Percentiles rank a stretch among this genome's conserved stretches.
phyloP scores from a whole-genome alignment of 2,113 vertebrate species.

The Trematomus loennbergii region DNA sequence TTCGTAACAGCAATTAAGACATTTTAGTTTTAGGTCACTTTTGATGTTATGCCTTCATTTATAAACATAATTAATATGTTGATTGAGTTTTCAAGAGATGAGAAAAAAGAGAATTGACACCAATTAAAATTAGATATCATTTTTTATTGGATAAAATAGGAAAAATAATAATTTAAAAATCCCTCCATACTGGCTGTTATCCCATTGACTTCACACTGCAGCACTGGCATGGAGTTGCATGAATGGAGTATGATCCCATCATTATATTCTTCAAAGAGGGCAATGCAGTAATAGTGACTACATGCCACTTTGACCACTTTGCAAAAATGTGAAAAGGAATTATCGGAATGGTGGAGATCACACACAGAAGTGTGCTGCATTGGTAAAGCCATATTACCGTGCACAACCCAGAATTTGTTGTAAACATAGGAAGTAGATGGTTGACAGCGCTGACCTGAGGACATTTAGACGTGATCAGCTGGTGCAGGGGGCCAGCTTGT shows the following conservation, averaged over 20 bases:
- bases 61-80: constrained; percentile 71
- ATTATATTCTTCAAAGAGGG: constrained; percentile 67
- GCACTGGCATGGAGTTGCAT: constrained; percentile 52
- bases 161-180: neutral
- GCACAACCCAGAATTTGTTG: constrained; percentile 62
- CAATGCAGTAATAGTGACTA: constrained; percentile 67
- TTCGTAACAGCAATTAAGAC: constrained; percentile 82
- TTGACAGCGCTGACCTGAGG: constrained; percentile 71
- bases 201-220: constrained; percentile 59
- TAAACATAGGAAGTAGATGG: constrained; percentile 70
- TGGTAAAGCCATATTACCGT: constrained; percentile 49
- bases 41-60: constrained; percentile 63
- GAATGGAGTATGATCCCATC: constrained; percentile 66
- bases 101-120: constrained; percentile 56
- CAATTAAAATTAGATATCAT: constrained; percentile 68
- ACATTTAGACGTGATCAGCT: constrained; percentile 65
- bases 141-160: constrained; percentile 43
- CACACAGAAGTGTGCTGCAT: constrained; percentile 49
- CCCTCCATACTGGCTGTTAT: neutral
- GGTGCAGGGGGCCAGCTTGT: constrained; percentile 64
- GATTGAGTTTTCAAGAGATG: constrained; percentile 47
- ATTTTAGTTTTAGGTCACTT: constrained; percentile 73
- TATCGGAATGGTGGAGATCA: constrained; percentile 63
- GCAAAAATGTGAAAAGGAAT: constrained; percentile 72
- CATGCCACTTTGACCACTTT: constrained; percentile 76